Evolutionary conservation across 2,888 invertebrate genomes (phyloP), one percentile per base, ranked within the genome.

Genomic region (Limnephilus auricula): DNA sequence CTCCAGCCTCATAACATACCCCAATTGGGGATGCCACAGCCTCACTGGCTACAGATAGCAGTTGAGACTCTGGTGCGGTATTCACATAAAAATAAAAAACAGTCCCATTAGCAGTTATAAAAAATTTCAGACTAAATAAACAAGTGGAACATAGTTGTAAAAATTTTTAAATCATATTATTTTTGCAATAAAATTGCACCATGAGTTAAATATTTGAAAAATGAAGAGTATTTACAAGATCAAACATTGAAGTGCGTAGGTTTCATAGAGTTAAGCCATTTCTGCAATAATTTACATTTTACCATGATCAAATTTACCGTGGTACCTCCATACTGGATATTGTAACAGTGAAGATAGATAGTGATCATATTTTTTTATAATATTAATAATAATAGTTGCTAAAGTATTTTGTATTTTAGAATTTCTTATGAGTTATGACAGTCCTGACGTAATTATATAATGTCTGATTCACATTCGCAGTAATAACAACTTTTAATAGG

Each of bases 281-380:
- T 50, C 50, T 18, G 18, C 65, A 65, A 25, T 50, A 2, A 18
- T 50, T 65, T 65, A n/a, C 25, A 65, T 0, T 65, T 65, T 65
- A 65, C 65, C 65, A n/a, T 9, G 25, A 65, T 65, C 65, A 65
- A 65, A 65, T 65, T 25, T 65, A 25, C 65, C n/a, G 9, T 65
- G 65, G 65, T 65, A 65, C 65, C 65, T 50, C 65, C n/a, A 25
- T 65, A 65, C 65, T n/a, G 25, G 2, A 65, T 65, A 65, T 65
- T 65, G 25, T 65, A 65, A 65, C 1, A 65, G 65, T n/a, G 65
- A 65, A 65, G 25, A 65, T 50, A 15, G 4, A 50, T 65, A 65
- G 65, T n/a, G n/a, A n/a, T 65, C 65, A 65, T 65, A 65, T 65
- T 65, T 65, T 65, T 65, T 65, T 65, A 65, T 65, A n/a, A 65